A percentile compares a stretch with the other conserved stretches of the same genome.
Evolutionary conservation across 1,140 invertebrate genomes (phyloP).

Genomic region (Cyclargus thomasi): DNA sequence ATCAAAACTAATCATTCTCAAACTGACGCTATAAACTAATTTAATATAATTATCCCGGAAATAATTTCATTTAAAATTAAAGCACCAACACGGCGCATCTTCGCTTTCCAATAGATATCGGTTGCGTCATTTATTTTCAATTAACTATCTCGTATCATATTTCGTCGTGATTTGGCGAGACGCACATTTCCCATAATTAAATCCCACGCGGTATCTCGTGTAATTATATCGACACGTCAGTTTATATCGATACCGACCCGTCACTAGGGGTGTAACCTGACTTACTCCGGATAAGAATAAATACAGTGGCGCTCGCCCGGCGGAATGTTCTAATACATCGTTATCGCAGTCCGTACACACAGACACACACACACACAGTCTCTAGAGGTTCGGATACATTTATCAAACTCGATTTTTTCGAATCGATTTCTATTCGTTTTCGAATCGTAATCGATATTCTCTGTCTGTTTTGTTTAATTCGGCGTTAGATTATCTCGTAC

Average conservation of each 20-base stretch:
- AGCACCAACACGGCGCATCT: not conserved
- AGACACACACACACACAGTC: constrained; percentile 37
- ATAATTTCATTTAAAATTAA: not conserved
- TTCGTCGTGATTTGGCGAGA: not conserved
- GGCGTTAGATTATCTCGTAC: not conserved
- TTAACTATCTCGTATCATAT: not conserved
- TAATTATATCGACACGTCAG: constrained; percentile 28
- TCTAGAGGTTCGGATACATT: constrained; percentile 34
- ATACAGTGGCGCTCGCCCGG: constrained; percentile 58
- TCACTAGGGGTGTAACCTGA: constrained; percentile 70
- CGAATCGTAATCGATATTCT: constrained; percentile 6
- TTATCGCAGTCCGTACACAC: constrained; percentile 57
- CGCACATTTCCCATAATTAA: constrained; percentile 7
- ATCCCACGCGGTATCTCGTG: constrained; percentile 18
- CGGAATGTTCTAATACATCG: constrained; percentile 71
- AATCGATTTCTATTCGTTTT: constrained; percentile 15
- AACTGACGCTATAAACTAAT: too few species aligned
- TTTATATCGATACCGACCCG: constrained; percentile 40
- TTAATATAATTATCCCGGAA: too few species aligned
- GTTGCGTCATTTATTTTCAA: not conserved
- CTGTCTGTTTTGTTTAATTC: constrained; percentile 15
- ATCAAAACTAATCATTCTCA: too few species aligned
- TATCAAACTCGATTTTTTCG: constrained; percentile 27
- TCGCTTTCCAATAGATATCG: not conserved
- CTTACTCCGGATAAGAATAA: constrained; percentile 71